Percentiles rank a stretch among this genome's conserved stretches.
Evolutionary conservation across 2,113 vertebrate genomes (phyloP).

Genomic region (Psettodes erumei): DNA sequence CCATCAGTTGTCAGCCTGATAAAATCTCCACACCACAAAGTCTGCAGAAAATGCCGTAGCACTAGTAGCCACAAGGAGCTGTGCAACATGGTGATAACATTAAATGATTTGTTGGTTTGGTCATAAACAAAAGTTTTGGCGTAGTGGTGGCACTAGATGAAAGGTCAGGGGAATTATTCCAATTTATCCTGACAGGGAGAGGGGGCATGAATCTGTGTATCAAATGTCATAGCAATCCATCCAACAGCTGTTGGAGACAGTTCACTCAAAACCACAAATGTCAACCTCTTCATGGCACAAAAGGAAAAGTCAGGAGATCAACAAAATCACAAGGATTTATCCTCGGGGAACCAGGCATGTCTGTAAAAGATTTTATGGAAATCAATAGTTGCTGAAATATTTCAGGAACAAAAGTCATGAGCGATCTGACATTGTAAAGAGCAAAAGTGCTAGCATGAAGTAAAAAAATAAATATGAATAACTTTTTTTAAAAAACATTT

Average conservation of each 20-base stretch:
- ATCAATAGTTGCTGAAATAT: not conserved
- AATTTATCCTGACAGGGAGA: not conserved
- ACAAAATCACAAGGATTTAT: not conserved
- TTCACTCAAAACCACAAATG: slow-evolving; percentile 14
- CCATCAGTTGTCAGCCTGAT: slow-evolving; percentile 18
- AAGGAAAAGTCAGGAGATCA: not conserved
- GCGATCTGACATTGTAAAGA: not conserved
- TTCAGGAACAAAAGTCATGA: not conserved
- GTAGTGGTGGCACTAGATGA: not conserved
- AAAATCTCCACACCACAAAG: slow-evolving; percentile 34
- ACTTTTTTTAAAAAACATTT: not conserved
- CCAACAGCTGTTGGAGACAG: not conserved
- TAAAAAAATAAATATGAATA: not conserved
- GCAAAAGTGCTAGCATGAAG: not conserved
- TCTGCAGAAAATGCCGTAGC: not conserved
- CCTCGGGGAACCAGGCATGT: not conserved
- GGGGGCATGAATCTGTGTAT: not conserved
- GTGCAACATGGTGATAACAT: not conserved
- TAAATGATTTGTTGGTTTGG: not conserved
- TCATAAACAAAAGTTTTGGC: not conserved
- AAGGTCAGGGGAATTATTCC: not conserved
- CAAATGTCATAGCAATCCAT: not conserved
- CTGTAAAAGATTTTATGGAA: not conserved
- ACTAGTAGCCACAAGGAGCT: not conserved
- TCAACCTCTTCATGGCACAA: not conserved